Conservation (phyloP, 2,888 invertebrate genomes). For the Actias luna region DNA sequence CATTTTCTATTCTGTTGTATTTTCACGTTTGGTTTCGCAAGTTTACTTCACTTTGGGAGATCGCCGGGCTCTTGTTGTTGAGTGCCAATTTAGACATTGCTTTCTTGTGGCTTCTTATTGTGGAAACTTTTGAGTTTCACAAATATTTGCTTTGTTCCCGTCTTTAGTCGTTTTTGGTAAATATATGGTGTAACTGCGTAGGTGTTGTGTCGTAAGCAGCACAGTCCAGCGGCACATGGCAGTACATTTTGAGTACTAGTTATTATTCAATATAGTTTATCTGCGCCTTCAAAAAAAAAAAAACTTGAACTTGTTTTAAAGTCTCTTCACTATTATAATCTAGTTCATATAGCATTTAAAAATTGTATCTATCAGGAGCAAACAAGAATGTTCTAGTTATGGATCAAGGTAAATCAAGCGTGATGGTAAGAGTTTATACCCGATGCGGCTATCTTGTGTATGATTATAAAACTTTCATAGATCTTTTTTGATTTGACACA, state of each 20-base stretch:
- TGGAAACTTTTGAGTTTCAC: conserved; percentile 47
- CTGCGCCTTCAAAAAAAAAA: not conserved
- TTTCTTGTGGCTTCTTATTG: conserved; percentile 43
- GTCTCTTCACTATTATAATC: too few species aligned
- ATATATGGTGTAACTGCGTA: not conserved
- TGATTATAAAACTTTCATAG: too few species aligned
- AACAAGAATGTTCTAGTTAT: too few species aligned
- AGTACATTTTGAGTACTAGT: too few species aligned
- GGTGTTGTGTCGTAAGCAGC: not conserved
- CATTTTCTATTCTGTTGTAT: conserved; percentile 27
- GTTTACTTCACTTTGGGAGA: conserved; percentile 30
- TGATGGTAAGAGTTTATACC: too few species aligned
- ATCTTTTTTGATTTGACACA: too few species aligned
- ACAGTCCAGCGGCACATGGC: too few species aligned
- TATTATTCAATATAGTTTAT: not conserved
- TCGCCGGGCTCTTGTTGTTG: conserved; percentile 18
- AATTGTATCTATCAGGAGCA: too few species aligned
- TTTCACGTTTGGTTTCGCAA: conserved; percentile 46
- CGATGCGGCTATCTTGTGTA: too few species aligned
- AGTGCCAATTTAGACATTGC: conserved; percentile 43
- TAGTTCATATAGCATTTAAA: too few species aligned
- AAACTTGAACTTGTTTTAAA: too few species aligned
- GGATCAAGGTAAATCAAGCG: too few species aligned
- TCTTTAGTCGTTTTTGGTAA: conserved; percentile 8
- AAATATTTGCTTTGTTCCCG: conserved; percentile 30